Percentiles rank a stretch among this genome's conserved stretches.
phyloP scores from a whole-genome alignment of 2,113 vertebrate genomes.

The Melanocharis versteri region DNA sequence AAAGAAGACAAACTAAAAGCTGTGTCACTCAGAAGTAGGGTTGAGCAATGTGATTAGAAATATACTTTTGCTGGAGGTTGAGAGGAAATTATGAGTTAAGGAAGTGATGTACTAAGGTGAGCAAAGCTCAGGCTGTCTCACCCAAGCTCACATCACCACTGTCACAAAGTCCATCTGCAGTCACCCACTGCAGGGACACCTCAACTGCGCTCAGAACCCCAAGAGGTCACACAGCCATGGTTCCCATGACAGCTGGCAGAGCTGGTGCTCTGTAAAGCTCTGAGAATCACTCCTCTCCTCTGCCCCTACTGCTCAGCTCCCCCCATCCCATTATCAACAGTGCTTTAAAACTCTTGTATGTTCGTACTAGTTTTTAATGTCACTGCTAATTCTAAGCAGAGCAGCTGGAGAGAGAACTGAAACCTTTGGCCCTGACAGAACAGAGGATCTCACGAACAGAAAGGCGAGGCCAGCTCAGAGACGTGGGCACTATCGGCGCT shows the following conservation, averaged over 20 bases:
- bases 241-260: neutral
- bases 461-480: neutral
- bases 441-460: neutral
- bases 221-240: neutral
- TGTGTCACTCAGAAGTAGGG: neutral
- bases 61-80: neutral
- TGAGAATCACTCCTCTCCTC: neutral
- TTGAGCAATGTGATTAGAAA: neutral
- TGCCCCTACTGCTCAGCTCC: neutral
- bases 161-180: neutral
- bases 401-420: neutral
- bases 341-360: neutral
- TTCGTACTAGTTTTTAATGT: neutral
- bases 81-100: neutral
- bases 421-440: neutral
- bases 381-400: neutral
- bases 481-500: fast-evolving
- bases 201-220: neutral
- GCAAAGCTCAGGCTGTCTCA: neutral
- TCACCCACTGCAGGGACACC: neutral
- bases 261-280: neutral
- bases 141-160: neutral
- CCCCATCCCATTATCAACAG: neutral
- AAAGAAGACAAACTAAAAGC: neutral
- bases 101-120: neutral